Base-by-base conservation (phyloP, 2,797 vertebrate species). In the Halcyon chelicuti region DNA sequence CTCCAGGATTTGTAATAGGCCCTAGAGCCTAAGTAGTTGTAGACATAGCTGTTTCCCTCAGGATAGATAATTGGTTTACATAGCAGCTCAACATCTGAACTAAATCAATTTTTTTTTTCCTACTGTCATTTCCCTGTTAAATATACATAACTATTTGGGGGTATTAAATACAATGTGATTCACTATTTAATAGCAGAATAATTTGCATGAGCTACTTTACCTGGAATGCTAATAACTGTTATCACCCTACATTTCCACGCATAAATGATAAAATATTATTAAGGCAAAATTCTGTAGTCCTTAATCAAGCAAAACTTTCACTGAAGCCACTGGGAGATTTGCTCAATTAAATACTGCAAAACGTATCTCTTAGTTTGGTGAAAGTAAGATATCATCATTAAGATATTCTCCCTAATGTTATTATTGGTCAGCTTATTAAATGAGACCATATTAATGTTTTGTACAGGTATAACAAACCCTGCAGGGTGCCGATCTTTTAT, bases 1-100 rank as follows among this genome's bases (percentile, higher is more conserved):
- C 98, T 98, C 97, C 97, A 98, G 97, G 97, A 98, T 98, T 97
- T 98, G 97, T 98, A 99, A 99, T 99, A 98, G 98, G 98, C 97
- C 97, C 98, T 98, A 98, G 98, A 98, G 98, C 97, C 98, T 98
- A 98, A 99, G 98, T 98, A 98, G 98, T 97, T 98, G 98, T 98
- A 98, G 98, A 98, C 98, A 98, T 98, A 98, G 97, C 97, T 97
- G 97, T 96, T 98, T 98, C 98, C 98, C 98, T 97, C 96, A 90
- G 97, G 98, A 98, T 82, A 98, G 98, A 98, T 98, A 98, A 98
- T 98, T 98, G 98, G 98, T 98, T 98, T 98, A 98, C 98, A 98
- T 91, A 98, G 98, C 97, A 98, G 98, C 98, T 98, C 97, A 97
- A 98, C 98, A 98, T 98, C 97, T 98, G 97, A 98, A 98, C 96